phyloP scores from a whole-genome alignment of 2,888 invertebrate genomes.

The Drosophila mercatorum region DNA sequence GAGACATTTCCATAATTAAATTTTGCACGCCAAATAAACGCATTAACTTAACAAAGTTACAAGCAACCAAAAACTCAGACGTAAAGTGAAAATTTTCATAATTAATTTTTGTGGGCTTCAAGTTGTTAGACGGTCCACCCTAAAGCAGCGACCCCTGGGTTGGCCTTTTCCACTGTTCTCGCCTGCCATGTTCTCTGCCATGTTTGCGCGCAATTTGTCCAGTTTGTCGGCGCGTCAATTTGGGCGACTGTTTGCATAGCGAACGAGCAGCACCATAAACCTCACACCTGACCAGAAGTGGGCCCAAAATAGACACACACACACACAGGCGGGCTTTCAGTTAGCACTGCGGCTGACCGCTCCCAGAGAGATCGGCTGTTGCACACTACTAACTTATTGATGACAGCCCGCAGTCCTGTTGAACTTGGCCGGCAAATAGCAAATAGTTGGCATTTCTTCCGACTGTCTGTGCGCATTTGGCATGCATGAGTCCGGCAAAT shows the following conservation, averaged over 20 bases:
- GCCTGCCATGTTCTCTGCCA: constrained; percentile 70
- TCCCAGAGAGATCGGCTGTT: constrained; percentile 33
- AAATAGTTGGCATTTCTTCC: constrained; percentile 42
- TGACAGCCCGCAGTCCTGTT: constrained; percentile 16
- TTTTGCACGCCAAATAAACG: constrained; percentile 71
- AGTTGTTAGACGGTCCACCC: constrained; percentile 27
- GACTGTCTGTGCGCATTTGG: constrained; percentile 27
- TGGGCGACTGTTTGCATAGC: constrained; percentile 41
- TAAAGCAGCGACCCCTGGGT: background rate
- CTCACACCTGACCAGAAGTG: constrained; percentile 32
- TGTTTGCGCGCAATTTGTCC: constrained; percentile 72
- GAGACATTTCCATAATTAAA: constrained; percentile 71
- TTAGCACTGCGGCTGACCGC: constrained; percentile 40
- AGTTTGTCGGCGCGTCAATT: constrained; percentile 54
- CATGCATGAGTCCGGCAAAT: constrained; percentile 24
- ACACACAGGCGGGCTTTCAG: too few species aligned
- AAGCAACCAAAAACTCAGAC: constrained; percentile 58
- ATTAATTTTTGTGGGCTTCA: constrained; percentile 67
- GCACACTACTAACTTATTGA: constrained; percentile 53
- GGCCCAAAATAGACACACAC: constrained; percentile 36
- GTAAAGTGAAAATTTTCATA: constrained; percentile 75
- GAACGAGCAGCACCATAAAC: constrained; percentile 28
- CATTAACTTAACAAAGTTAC: constrained; percentile 71
- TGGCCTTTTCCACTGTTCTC: constrained; percentile 6
- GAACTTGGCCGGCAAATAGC: constrained; percentile 1